Percentiles rank a stretch among this genome's conserved stretches.
phyloP scores from a whole-genome alignment of 2,797 vertebrate species.

The Gallinago solitaria region DNA sequence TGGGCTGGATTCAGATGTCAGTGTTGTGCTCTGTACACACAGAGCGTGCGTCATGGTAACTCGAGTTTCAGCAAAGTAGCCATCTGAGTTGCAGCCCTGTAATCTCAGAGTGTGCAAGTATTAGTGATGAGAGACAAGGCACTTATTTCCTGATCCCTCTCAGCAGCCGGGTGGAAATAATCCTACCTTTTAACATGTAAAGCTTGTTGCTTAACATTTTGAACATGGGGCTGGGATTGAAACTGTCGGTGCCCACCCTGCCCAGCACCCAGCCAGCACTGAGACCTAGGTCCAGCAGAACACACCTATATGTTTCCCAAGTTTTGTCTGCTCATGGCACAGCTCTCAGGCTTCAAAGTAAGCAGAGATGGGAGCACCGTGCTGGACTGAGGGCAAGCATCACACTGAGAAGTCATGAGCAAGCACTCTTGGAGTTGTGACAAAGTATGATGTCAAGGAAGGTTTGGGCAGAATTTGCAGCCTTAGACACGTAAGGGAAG shows the following conservation, averaged over 20 bases:
- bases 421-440: background rate
- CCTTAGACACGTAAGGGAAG: background rate
- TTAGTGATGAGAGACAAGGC: slow-evolving; percentile 26
- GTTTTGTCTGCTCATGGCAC: background rate
- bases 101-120: background rate
- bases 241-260: background rate
- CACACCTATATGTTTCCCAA: background rate
- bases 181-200: slow-evolving; percentile 17
- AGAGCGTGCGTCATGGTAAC: background rate
- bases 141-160: background rate
- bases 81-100: background rate
- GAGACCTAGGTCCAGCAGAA: background rate
- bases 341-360: background rate
- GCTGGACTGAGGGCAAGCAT: background rate
- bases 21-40: background rate
- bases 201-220: background rate
- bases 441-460: background rate
- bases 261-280: background rate
- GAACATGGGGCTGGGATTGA: background rate
- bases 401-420: background rate
- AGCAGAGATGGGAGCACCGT: background rate
- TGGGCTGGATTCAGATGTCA: background rate
- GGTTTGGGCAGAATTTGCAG: background rate
- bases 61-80: background rate
- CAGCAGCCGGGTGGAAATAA: slow-evolving; percentile 34